Conservation (phyloP, 2,797 vertebrate species). For the Sphenodon punctatus region DNA sequence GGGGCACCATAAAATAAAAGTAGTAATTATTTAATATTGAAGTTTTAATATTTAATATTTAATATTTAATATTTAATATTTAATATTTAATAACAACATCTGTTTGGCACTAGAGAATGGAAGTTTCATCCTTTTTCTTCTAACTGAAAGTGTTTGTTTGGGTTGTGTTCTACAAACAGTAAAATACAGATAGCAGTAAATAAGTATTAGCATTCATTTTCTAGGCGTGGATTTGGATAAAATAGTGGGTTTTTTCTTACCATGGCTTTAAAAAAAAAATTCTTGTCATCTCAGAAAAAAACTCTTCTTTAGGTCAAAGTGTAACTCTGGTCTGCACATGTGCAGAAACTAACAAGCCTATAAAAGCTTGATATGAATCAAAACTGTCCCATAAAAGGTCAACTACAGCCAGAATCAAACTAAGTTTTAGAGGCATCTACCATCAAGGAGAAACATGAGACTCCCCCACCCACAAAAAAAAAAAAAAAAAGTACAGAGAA, state of each 20-base stretch:
- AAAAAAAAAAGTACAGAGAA: constrained; percentile 30
- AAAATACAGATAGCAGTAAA: not conserved
- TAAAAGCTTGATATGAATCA: constrained; percentile 67
- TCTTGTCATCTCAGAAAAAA: not conserved
- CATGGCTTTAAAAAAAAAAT: not conserved
- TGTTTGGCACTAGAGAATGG: rapidly evolving
- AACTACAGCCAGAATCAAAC: constrained; percentile 54
- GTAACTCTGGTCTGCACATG: constrained; percentile 33
- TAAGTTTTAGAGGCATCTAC: constrained; percentile 55
- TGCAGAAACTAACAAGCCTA: constrained; percentile 44
- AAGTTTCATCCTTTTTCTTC: not conserved
- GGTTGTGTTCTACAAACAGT: not conserved
- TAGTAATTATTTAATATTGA: too few relatives aligned
- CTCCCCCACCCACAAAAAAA: too few relatives aligned
- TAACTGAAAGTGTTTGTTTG: not conserved
- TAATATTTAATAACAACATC: too few relatives aligned
- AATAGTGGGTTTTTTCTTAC: rapidly evolving
- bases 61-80: too few relatives aligned
- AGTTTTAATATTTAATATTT: too few relatives aligned
- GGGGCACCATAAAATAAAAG: too few relatives aligned
- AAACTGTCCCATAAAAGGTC: constrained; percentile 57
- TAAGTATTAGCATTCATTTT: not conserved
- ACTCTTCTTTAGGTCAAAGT: constrained; percentile 35
- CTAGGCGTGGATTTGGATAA: not conserved
- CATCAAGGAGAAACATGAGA: constrained; percentile 60